phyloP scores from a whole-genome alignment of 2,888 invertebrate genomes.

The Drosophila ezoana region DNA sequence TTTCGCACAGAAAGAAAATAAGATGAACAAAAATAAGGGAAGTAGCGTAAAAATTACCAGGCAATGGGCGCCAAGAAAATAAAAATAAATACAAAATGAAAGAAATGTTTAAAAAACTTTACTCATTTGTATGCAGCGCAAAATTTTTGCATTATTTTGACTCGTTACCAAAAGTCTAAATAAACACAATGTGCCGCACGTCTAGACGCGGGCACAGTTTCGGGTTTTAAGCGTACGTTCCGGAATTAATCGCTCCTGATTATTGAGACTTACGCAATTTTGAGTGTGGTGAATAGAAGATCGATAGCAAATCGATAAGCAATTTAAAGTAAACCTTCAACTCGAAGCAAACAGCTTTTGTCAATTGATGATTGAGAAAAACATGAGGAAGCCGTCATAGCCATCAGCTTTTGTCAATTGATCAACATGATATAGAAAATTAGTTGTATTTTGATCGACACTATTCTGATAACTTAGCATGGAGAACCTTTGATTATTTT shows the following conservation, averaged over 20 bases:
- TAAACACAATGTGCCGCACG: conserved; percentile 43
- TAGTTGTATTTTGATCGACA: no score
- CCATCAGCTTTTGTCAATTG: no score
- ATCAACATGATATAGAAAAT: no score
- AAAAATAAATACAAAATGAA: conserved; percentile 1
- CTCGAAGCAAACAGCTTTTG: background rate
- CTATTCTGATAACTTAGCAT: no score
- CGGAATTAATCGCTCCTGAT: conserved; percentile 6
- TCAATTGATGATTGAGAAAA: background rate
- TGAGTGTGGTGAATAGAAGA: background rate
- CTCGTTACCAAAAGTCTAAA: conserved; percentile 70
- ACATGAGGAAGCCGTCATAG: no score
- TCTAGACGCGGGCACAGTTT: conserved; percentile 25
- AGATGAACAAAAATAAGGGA: conserved; percentile 30
- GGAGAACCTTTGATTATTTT: no score
- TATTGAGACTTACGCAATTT: background rate
- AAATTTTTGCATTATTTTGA: conserved; percentile 81
- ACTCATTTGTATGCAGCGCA: conserved; percentile 83
- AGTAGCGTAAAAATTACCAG: conserved; percentile 57
- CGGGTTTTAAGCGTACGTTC: background rate
- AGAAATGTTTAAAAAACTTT: conserved; percentile 70
- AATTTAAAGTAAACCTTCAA: background rate
- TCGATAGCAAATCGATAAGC: background rate
- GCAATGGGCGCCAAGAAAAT: conserved; percentile 40
- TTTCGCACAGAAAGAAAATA: conserved; percentile 48